These are phyloP conservation scores for Drosophila pruinosa DNA, from an alignment of 1,140 invertebrate species.

Conservation along the genomic window DNA sequence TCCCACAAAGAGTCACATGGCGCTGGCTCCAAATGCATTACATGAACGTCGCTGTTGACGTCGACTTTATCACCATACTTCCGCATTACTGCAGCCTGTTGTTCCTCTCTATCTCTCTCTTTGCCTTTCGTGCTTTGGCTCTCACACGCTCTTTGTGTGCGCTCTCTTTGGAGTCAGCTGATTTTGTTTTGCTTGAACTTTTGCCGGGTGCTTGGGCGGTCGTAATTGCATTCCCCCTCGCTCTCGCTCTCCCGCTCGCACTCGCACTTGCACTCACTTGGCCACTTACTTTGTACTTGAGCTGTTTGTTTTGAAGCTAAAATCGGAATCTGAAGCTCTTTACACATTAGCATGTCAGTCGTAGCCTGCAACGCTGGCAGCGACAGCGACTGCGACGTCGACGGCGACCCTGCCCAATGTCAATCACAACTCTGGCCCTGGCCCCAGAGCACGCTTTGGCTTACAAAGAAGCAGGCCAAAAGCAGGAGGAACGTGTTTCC, in stretches of 20 bases:
- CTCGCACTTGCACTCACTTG: constrained; percentile 10
- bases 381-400: background rate
- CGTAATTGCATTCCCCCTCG: constrained; percentile 19
- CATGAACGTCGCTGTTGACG: constrained; percentile 47
- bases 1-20: constrained; percentile 52
- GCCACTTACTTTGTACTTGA: constrained; percentile 4
- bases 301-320: constrained; percentile 35
- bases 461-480: constrained; percentile 67
- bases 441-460: constrained; percentile 33
- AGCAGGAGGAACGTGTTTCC: constrained; percentile 59
- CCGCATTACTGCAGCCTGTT: constrained; percentile 69
- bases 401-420: constrained; percentile 73
- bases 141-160: constrained; percentile 1
- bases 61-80: constrained; percentile 54
- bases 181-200: constrained; percentile 82
- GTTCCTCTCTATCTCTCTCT: constrained; percentile 4
- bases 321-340: constrained; percentile 20
- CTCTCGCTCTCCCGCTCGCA: background rate
- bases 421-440: constrained; percentile 61
- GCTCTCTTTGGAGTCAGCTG: constrained; percentile 57
- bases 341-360: constrained; percentile 68
- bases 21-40: constrained; percentile 56
- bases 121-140: background rate
- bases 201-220: constrained; percentile 61
- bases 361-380: constrained; percentile 8